These are phyloP conservation scores for Encarsia formosa DNA, from an alignment of 2,888 invertebrate species.

Conservation along the genomic window DNA sequence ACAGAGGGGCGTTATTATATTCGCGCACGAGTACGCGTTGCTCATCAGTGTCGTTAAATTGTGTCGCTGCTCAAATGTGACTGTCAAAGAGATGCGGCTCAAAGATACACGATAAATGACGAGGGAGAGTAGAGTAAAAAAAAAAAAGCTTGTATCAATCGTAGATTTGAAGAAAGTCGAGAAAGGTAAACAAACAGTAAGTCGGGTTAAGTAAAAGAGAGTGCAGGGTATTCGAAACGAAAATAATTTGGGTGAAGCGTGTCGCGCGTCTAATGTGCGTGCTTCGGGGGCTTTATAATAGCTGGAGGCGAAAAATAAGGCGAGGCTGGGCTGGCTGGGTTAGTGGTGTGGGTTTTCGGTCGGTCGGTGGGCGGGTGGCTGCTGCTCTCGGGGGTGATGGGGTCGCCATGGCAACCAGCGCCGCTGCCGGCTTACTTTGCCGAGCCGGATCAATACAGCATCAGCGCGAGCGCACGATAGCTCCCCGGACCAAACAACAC, in stretches of 20 bases:
- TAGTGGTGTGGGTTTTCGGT: neutral
- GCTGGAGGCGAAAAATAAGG: neutral
- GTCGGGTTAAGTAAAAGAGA: neutral
- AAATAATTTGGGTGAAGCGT: too few species aligned
- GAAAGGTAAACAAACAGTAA: too few species aligned
- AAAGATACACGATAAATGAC: too few species aligned
- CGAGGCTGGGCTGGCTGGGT: neutral
- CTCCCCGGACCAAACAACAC: constrained; percentile 49
- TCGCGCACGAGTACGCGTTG: too few species aligned
- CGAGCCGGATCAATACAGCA: constrained; percentile 51
- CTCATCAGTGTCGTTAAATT: too few species aligned
- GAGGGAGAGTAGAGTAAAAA: too few species aligned
- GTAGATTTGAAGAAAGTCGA: too few species aligned
- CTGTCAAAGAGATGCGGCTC: too few species aligned
- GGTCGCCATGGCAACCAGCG: constrained; percentile 49
- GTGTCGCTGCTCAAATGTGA: too few species aligned
- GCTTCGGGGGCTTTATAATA: neutral
- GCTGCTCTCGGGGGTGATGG: constrained; percentile 5
- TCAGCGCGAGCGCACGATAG: constrained; percentile 37
- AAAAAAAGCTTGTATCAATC: too few species aligned
- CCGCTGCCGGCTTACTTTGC: constrained; percentile 45
- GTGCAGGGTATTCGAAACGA: neutral
- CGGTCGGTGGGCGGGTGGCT: neutral
- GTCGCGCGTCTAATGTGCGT: too few species aligned
- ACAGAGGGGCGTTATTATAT: too few species aligned